Base-by-base conservation (phyloP, 53 echinoderm and acorn worm genomes). In the Echinarachnius parma region DNA sequence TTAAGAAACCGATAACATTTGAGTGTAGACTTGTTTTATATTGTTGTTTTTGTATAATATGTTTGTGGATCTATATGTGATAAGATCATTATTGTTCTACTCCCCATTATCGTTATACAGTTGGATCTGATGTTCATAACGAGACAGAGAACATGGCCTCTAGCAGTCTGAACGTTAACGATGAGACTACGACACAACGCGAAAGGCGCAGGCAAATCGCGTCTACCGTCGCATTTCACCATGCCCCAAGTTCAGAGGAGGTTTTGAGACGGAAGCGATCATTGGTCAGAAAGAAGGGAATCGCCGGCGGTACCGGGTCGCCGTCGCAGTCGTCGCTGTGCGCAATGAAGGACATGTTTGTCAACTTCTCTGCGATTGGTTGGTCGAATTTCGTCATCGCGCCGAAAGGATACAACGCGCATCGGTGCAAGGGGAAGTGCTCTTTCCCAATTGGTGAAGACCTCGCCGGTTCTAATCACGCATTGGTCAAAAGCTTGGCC, bases 381-480 rank as follows among this genome's bases (percentile, higher is more conserved):
- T 95, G 96, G 96, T 84, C 91, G 13, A 79, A 81, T 36, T 87
- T 80, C 76, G 81, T 95, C 39, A 78, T 95, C 30, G 80, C 85
- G 18, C 96, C 96, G 0, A 54, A 45, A 23, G 91, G 96, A 28
- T 95, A 87, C 52, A 74, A 85, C 57, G 91, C 91, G 31, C 81
- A 82, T 63, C 79, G 81, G 19, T 95, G 96, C 60, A 52, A 20
- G 19, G 96, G 96, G 10, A 62, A 64, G 27, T 95, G 96, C 37
- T 78, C 87, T 13, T 92, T 92, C 59, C 91, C 96, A 14, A 64
- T 84, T 21, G 27, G 21, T 9, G 62, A 75, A 21, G 58, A 67
- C 14, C 57, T 76, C 16, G 34, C 60, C 32, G 84, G 78, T 21
- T 87, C 91, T 2, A 87, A 88, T 23, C 91, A 95, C 45, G 96